Percentiles rank a stretch among this genome's conserved stretches.
phyloP scores from a whole-genome alignment of 2,797 vertebrate species.

The Phoebastria nigripes region DNA sequence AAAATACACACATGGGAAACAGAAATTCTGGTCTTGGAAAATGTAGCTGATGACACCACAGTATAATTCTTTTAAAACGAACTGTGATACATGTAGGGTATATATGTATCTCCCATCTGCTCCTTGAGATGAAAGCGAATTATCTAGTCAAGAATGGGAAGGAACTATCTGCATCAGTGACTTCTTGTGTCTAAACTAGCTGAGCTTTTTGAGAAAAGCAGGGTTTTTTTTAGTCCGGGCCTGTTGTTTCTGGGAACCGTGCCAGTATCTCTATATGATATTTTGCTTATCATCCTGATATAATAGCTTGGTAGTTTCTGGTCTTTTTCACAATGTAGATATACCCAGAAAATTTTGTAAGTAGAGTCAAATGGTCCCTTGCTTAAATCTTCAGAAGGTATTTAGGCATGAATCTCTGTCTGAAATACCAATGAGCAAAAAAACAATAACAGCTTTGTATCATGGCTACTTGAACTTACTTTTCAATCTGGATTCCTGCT shows the following conservation, averaged over 20 bases:
- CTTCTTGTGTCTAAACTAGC: not conserved
- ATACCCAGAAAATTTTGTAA: not conserved
- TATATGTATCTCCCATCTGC: not conserved
- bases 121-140: not conserved
- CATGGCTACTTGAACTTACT: not conserved
- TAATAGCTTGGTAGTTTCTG: not conserved
- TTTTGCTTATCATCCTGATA: slow-evolving; percentile 7
- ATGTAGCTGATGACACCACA: not conserved
- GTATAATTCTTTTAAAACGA: not conserved
- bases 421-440: not conserved
- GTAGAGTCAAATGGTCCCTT: not conserved
- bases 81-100: not conserved
- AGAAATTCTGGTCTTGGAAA: not conserved
- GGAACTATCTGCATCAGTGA: not conserved
- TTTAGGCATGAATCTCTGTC: not conserved
- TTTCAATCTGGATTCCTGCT: not conserved
- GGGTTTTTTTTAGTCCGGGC: not conserved
- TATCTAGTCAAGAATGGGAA: not conserved
- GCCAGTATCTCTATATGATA: not conserved
- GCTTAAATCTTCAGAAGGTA: not conserved
- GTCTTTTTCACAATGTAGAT: not conserved
- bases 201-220: not conserved
- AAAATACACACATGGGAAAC: not conserved
- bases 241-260: not conserved
- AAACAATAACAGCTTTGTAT: not conserved